Base-by-base conservation (phyloP, 92 coral and sea anemone genomes). In the Porites rus region DNA sequence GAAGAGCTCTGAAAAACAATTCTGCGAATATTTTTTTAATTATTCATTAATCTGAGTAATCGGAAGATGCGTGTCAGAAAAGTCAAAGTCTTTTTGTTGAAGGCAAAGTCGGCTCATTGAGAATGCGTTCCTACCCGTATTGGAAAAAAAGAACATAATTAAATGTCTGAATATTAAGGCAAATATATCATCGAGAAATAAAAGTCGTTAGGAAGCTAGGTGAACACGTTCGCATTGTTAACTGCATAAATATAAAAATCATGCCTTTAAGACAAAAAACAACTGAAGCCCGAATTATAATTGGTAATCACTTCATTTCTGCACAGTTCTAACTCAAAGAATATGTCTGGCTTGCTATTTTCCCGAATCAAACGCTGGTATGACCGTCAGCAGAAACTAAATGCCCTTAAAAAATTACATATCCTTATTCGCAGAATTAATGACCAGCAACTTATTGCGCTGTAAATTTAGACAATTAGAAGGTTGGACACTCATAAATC, bases 1-100 rank as follows among this genome's bases (percentile, higher is more conserved):
- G 19, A 31, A 83, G 80, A 58, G 75, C 16, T 25, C 54, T 20
- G 80, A 25, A 38, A 71, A 83, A 61, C 87, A 72, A 83, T 16
- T 72, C 79, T 12, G 80, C 87, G 72, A 60, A 59, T 20, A 58
- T 67, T 31, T 69, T 69, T 81, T 69, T 71, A 72, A 83, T 83
- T 83, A 83, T 83, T 83, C 87, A 83, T 72, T 72, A 72, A 69
- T 81, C 68, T 81, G 20, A 4, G 76, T 18, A 31, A 81, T 69
- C 78, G 86, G 76, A 81, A 61, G 70, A 43, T 28, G 72, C 16
- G 52, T 83, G 87, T 83, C 87, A 83, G 60, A 28, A 46, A 12
- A 24, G 74, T 65, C 14, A 31, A n/a, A 50, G 63, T 13, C 65
- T 9, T 5, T 80, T 52, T 19, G 24, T 22, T 80, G 52, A n/a